Conservation (phyloP, 2,797 vertebrate genomes). For the Lepus townsendii region DNA sequence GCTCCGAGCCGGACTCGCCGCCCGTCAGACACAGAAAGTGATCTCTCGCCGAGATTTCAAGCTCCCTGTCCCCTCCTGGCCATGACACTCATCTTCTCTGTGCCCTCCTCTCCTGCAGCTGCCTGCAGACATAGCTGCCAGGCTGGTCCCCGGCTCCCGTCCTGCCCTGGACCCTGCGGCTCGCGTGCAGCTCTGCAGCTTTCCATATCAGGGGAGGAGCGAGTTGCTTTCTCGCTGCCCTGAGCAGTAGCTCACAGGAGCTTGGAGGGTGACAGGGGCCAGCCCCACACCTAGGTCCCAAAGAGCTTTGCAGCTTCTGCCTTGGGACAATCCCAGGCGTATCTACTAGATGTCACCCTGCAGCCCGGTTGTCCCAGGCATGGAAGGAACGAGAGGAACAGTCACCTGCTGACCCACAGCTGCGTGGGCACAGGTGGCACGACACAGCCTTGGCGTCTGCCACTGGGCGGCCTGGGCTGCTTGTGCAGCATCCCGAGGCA, state of each 20-base stretch:
- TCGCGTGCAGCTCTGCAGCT: no score
- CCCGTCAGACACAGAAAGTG: neutral
- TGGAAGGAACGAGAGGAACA: neutral
- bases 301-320: neutral
- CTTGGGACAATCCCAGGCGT: neutral
- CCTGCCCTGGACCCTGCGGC: no score
- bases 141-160: no score
- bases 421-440: neutral
- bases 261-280: neutral
- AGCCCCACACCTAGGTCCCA: neutral
- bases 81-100: neutral
- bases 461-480: no score
- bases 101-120: neutral
- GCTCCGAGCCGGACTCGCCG: rapidly evolving
- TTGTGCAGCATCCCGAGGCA: no score
- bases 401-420: neutral
- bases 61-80: no score
- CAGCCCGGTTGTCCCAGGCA: neutral
- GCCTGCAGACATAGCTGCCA: no score
- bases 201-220: no score
- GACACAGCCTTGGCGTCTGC: neutral
- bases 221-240: no score
- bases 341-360: neutral
- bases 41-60: neutral
- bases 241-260: neutral